A percentile compares a stretch with the other conserved stretches of the same genome.
These are phyloP conservation scores for Chelon labrosus DNA, from an alignment of 2,797 vertebrate species.

Conservation along the genomic window DNA sequence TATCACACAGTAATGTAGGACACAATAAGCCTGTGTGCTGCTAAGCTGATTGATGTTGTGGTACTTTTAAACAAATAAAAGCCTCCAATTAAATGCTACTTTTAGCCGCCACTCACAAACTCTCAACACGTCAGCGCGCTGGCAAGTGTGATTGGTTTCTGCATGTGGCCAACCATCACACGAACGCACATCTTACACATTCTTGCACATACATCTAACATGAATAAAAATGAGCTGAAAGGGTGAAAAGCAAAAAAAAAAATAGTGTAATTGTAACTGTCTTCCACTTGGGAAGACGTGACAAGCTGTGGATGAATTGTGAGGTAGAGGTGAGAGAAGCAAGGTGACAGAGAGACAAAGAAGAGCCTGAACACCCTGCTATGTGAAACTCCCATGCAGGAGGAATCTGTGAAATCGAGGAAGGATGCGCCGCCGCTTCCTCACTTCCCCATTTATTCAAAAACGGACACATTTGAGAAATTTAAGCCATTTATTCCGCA, in stretches of 20 bases:
- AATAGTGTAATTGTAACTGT: constrained; percentile 37
- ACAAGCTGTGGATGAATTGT: constrained; percentile 53
- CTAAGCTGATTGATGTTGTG: constrained; percentile 12
- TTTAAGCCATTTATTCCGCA: constrained; percentile 62
- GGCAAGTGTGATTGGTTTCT: constrained; percentile 2
- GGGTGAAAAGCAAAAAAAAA: constrained; percentile 17
- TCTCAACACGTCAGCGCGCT: constrained; percentile 18
- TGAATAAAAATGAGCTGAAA: background rate
- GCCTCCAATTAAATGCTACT: constrained; percentile 39
- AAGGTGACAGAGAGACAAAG: constrained; percentile 22
- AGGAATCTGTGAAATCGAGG: constrained; percentile 64
- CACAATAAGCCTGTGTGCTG: constrained; percentile 4
- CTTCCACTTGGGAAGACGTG: constrained; percentile 44
- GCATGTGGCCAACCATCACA: background rate
- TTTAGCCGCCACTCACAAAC: constrained; percentile 21
- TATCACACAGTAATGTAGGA: constrained; percentile 9
- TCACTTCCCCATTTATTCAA: constrained; percentile 58
- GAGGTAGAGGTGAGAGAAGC: constrained; percentile 13
- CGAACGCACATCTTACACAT: background rate
- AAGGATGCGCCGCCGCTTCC: constrained; percentile 45
- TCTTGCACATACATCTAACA: constrained; percentile 1
- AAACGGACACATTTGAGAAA: constrained; percentile 61
- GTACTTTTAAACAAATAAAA: constrained; percentile 29
- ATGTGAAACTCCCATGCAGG: constrained; percentile 49
- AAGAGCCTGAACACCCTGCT: constrained; percentile 25